Percentiles rank a stretch among this genome's conserved stretches.
Evolutionary conservation across 2,888 invertebrate genomes (phyloP).

Genomic region (Drosophila incognita): DNA sequence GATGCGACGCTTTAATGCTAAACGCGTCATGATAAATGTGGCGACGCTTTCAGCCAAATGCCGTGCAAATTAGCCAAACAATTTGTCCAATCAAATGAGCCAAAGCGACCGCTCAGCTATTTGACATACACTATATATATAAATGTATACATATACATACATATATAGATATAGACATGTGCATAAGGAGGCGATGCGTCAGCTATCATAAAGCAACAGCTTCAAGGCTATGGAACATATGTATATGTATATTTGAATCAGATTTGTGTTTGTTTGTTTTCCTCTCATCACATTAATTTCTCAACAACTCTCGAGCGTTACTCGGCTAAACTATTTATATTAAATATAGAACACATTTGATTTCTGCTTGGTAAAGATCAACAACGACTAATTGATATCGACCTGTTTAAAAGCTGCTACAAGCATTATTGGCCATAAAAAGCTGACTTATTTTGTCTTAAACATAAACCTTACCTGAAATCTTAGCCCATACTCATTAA

Average conservation of each 20-base stretch:
- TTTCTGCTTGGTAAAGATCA: slow-evolving; percentile 16
- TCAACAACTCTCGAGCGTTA: slow-evolving; percentile 11
- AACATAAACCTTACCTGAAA: background rate
- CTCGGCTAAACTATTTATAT: slow-evolving; percentile 6
- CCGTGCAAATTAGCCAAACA: slow-evolving; percentile 71
- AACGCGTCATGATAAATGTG: slow-evolving; percentile 67
- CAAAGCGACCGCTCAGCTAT: slow-evolving; percentile 29
- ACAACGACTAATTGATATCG: background rate
- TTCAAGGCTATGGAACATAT: slow-evolving; percentile 40
- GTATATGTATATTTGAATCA: slow-evolving; percentile 3
- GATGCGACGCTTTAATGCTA: slow-evolving; percentile 39
- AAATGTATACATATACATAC: background rate
- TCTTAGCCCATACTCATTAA: background rate
- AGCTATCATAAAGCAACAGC: slow-evolving; percentile 40
- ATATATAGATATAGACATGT: background rate
- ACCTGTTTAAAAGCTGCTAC: background rate
- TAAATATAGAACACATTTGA: slow-evolving; percentile 13
- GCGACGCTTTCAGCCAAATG: slow-evolving; percentile 63
- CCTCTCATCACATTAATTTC: slow-evolving; percentile 5
- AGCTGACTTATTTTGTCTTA: background rate
- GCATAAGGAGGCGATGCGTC: slow-evolving; percentile 34
- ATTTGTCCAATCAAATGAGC: slow-evolving; percentile 64
- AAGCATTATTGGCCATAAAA: background rate
- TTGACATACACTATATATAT: slow-evolving; percentile 10
- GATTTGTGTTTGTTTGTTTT: slow-evolving; percentile 4